phyloP scores from a whole-genome alignment of 2,113 vertebrate species.

The Camelus dromedarius region DNA sequence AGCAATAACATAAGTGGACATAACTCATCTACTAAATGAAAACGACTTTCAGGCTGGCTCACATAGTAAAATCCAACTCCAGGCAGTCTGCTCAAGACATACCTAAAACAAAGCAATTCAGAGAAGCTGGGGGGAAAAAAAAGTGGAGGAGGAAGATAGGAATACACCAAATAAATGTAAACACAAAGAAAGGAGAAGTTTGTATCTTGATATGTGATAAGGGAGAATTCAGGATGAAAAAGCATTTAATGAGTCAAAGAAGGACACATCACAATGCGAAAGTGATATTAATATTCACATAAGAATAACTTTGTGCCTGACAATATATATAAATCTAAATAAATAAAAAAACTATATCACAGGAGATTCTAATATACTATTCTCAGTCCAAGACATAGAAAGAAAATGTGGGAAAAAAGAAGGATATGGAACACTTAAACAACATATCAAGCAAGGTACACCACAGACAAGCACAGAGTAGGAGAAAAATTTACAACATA shows the following conservation, averaged over 20 bases:
- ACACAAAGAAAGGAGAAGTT: neutral
- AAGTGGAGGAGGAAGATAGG: neutral
- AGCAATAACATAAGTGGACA: neutral
- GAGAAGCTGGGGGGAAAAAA: neutral
- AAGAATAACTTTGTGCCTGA: neutral
- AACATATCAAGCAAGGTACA: constrained; percentile 7
- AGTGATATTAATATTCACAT: neutral
- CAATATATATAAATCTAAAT: neutral
- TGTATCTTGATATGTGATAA: neutral
- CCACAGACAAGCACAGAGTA: neutral
- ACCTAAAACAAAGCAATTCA: neutral
- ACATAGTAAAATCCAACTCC: constrained; percentile 16
- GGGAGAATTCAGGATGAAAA: neutral
- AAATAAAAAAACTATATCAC: neutral
- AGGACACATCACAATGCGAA: neutral
- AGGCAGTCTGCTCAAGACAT: neutral
- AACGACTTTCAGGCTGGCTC: neutral
- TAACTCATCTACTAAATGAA: constrained; percentile 21
- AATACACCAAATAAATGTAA: neutral
- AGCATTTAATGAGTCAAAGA: neutral
- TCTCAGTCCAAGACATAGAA: neutral
- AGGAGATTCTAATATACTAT: neutral
- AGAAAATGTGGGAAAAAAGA: neutral
- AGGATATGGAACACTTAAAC: neutral
- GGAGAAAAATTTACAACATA: neutral